phyloP scores from a whole-genome alignment of 2,888 invertebrate genomes.

The Cancer borealis region DNA sequence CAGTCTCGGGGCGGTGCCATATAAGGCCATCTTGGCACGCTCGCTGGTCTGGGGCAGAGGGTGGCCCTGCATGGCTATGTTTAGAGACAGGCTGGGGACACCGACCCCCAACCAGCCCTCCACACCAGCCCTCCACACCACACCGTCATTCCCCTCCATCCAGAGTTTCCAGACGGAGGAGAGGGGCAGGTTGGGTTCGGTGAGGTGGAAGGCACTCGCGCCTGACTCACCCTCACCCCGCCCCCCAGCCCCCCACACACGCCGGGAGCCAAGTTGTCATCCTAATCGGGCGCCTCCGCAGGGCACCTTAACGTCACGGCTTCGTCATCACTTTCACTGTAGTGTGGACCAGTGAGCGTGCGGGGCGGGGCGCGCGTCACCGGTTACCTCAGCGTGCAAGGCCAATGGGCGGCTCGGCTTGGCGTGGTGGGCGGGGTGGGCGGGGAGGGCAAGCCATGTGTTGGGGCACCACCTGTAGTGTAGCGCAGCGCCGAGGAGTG shows the following conservation, averaged over 20 bases:
- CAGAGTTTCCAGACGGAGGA: not conserved
- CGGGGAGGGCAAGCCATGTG: conserved; percentile 6
- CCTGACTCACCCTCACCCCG: conserved; percentile 10
- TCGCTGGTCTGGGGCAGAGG: conserved; percentile 38
- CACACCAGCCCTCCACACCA: not conserved
- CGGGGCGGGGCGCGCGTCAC: conserved; percentile 45
- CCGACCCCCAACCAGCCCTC: not conserved
- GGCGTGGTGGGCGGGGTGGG: conserved; percentile 42
- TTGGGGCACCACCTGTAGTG: not conserved
- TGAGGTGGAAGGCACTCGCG: conserved; percentile 20
- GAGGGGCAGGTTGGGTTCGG: conserved; percentile 2
- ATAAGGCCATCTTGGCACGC: conserved; percentile 35
- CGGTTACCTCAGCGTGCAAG: conserved; percentile 46
- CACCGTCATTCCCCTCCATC: not conserved
- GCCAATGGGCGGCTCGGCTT: conserved; percentile 23
- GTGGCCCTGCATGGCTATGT: conserved; percentile 34
- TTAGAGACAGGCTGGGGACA: conserved; percentile 12
- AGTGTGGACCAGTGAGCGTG: not conserved
- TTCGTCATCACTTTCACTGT: conserved; percentile 59
- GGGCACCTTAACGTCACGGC: conserved; percentile 49
- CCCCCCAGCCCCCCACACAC: not conserved
- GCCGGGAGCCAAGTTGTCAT: conserved; percentile 54
- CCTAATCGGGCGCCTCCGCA: conserved; percentile 56
- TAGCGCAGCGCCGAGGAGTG: conserved; percentile 43
- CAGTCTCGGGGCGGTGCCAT: conserved; percentile 31